Evolutionary conservation across 2,888 invertebrate genomes (phyloP).

Genomic region (Oscheius sp.): DNA sequence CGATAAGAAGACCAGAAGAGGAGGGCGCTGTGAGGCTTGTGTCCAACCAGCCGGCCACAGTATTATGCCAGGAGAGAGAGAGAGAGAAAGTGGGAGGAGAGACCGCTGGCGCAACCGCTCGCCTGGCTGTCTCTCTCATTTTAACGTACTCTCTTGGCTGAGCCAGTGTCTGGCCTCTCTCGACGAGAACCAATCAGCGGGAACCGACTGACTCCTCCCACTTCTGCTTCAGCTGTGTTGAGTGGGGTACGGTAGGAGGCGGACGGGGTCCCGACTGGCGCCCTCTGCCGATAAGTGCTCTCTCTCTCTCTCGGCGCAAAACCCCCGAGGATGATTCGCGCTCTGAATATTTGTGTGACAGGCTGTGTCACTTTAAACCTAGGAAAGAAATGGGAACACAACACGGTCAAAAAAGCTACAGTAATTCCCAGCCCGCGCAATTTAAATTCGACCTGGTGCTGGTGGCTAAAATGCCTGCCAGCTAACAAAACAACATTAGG

Average conservation of each 20-base stretch:
- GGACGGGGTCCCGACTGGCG: slow-evolving; percentile 10
- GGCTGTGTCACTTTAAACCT: too few relatives aligned
- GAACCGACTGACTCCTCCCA: background rate
- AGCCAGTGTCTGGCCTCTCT: slow-evolving; percentile 4
- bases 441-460: too few relatives aligned
- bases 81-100: too few relatives aligned
- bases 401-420: too few relatives aligned
- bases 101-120: slow-evolving; percentile 10
- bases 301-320: slow-evolving; percentile 21
- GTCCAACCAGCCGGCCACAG: slow-evolving; percentile 15
- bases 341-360: too few relatives aligned
- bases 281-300: slow-evolving; percentile 27
- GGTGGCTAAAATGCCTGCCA: too few relatives aligned
- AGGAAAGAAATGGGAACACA: too few relatives aligned
- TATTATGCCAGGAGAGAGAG: too few relatives aligned
- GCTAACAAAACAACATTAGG: too few relatives aligned
- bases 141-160: background rate
- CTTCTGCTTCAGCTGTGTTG: too few relatives aligned
- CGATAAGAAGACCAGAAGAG: slow-evolving; percentile 13
- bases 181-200: slow-evolving; percentile 9
- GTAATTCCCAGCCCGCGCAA: too few relatives aligned
- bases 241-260: too few relatives aligned
- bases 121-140: background rate
- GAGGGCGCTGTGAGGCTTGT: background rate
- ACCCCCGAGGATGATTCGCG: slow-evolving; percentile 13